Conservation (phyloP, 2,888 invertebrate genomes). For the Dasypolia templi region DNA sequence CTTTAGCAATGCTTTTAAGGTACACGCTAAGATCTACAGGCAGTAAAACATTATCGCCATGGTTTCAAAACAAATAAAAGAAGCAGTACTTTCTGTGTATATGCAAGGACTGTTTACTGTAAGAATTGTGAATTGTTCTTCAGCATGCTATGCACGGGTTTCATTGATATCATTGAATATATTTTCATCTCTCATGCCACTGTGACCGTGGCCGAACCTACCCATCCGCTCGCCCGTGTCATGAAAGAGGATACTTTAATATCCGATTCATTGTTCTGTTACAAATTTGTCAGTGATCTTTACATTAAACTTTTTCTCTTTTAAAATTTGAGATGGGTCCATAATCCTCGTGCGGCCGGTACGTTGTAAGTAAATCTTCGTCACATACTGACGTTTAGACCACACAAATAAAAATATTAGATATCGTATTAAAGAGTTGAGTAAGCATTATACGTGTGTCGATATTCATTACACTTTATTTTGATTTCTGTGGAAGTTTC, state of each 20-base stretch:
- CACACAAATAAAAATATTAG: conserved; percentile 85
- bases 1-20: conserved; percentile 63
- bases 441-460: conserved; percentile 65
- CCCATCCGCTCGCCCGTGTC: conserved; percentile 88
- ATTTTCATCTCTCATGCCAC: conserved; percentile 65
- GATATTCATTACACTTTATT: conserved; percentile 71
- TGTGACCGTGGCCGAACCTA: conserved; percentile 74
- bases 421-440: conserved; percentile 75
- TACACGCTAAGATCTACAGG: conserved; percentile 55
- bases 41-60: conserved; percentile 58
- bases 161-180: conserved; percentile 3
- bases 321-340: conserved; percentile 87
- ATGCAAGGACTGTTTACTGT: conserved; percentile 27
- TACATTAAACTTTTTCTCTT: conserved; percentile 89
- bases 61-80: conserved; percentile 45
- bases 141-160: conserved; percentile 18
- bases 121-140: conserved; percentile 19
- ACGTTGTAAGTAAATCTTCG: conserved; percentile 85
- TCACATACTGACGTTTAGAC: conserved; percentile 82
- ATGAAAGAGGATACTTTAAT: conserved; percentile 90
- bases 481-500: conserved; percentile 58
- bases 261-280: conserved; percentile 90
- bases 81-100: conserved; percentile 19
- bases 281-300: conserved; percentile 91
- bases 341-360: conserved; percentile 85